These are phyloP conservation scores for Elachura formosa DNA, from an alignment of 2,113 vertebrate species.

Conservation along the genomic window DNA sequence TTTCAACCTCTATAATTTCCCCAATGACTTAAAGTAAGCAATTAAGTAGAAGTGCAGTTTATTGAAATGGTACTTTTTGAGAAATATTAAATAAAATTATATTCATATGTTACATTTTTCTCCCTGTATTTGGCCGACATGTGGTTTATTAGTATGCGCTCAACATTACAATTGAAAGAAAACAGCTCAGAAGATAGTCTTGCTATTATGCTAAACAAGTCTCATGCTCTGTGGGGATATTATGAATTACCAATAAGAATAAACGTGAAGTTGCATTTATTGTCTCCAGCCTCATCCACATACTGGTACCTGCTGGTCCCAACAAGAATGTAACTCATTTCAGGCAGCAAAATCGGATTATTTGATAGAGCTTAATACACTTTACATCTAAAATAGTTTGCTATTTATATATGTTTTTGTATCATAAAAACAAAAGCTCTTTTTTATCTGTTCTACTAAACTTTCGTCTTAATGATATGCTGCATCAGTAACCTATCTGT, in stretches of 20 bases:
- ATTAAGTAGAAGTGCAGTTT: conserved; percentile 78
- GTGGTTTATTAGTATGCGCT: conserved; percentile 89
- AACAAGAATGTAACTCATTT: conserved; percentile 70
- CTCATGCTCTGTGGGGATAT: conserved; percentile 82
- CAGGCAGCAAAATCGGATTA: conserved; percentile 70
- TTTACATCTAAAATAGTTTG: conserved; percentile 63
- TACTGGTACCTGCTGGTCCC: conserved; percentile 72
- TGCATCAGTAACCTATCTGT: neutral
- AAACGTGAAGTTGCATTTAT: conserved; percentile 93
- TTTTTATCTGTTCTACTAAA: neutral
- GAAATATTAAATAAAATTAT: conserved; percentile 77
- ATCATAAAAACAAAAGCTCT: conserved; percentile 21
- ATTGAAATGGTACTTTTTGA: conserved; percentile 74
- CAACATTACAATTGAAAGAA: conserved; percentile 85
- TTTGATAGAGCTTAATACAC: conserved; percentile 69
- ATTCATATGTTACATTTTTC: conserved; percentile 76
- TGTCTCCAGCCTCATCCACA: conserved; percentile 69
- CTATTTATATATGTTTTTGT: too few relatives aligned
- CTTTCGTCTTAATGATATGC: neutral
- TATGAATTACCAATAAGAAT: conserved; percentile 86
- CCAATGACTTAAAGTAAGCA: conserved; percentile 78
- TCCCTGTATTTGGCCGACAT: conserved; percentile 79
- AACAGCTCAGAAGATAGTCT: conserved; percentile 86
- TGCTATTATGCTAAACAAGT: conserved; percentile 89
- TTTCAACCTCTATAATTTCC: conserved; percentile 79